Evolutionary conservation across 2,113 vertebrate genomes (phyloP).

Genomic region (Sceloporus tristichus): DNA sequence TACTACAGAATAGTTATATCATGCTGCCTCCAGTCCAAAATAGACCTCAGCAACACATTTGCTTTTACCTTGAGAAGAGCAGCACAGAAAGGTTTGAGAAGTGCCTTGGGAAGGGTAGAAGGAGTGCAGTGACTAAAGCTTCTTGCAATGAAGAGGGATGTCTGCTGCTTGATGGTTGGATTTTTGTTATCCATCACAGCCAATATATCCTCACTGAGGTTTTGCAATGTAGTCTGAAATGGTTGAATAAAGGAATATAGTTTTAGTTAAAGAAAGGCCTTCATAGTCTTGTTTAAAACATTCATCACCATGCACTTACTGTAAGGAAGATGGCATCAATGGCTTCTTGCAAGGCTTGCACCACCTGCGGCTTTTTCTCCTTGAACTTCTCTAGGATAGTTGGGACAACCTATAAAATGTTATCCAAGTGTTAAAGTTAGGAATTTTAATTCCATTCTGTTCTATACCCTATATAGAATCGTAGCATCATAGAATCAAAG

Average conservation of each 20-base stretch:
- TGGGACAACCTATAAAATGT: conserved; percentile 88
- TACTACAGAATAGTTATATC: not conserved
- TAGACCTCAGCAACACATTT: not conserved
- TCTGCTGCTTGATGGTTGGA: conserved; percentile 97
- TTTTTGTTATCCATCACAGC: conserved; percentile 99
- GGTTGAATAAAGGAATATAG: conserved; percentile 28
- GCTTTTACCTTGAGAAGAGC: conserved; percentile 92
- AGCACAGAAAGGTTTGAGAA: conserved; percentile 94
- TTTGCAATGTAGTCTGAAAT: conserved; percentile 92
- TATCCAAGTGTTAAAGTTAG: not conserved
- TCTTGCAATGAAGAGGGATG: conserved; percentile 95
- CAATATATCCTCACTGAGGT: conserved; percentile 93
- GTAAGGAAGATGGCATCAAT: conserved; percentile 97
- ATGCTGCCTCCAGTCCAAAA: not conserved
- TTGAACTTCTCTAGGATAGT: conserved; percentile 98
- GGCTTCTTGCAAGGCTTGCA: conserved; percentile 95
- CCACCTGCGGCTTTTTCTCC: conserved; percentile 97
- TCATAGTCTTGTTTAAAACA: not conserved
- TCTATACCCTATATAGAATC: too few species aligned
- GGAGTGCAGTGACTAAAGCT: conserved; percentile 94
- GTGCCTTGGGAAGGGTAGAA: conserved; percentile 89
- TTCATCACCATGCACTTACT: conserved; percentile 78
- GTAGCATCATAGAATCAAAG: too few species aligned
- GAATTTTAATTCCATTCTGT: too few species aligned
- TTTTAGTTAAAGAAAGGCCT: conserved; percentile 18